Evolutionary conservation across 2,888 invertebrate species (phyloP).

Genomic region (Zaprionus bogoriensis): DNA sequence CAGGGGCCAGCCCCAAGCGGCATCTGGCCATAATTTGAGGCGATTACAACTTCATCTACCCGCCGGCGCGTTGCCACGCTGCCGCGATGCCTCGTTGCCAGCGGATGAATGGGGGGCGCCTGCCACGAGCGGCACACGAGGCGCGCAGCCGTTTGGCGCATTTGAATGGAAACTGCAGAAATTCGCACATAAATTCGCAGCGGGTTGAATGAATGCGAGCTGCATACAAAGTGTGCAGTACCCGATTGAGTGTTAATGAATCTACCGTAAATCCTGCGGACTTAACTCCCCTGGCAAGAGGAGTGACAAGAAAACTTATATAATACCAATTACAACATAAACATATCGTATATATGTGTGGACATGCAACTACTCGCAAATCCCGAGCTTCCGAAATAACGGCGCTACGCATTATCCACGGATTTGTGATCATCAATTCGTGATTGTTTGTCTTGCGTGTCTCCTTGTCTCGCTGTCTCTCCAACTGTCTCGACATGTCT

Average conservation of each 20-base stretch:
- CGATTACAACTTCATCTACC: constrained; percentile 58
- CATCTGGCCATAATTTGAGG: constrained; percentile 64
- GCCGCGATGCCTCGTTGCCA: not conserved
- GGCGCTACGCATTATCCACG: constrained; percentile 23
- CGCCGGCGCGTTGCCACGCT: not conserved
- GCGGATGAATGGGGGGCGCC: constrained; percentile 1
- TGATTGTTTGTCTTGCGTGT: constrained; percentile 53
- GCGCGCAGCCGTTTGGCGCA: not conserved
- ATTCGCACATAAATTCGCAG: constrained; percentile 23
- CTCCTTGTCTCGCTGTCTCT: constrained; percentile 24
- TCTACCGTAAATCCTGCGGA: not conserved
- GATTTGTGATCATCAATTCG: constrained; percentile 22
- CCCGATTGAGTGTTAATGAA: not conserved
- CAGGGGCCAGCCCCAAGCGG: constrained; percentile 26
- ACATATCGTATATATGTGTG: not conserved
- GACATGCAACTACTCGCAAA: not conserved
- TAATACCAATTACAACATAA: not conserved
- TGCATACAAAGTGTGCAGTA: not conserved
- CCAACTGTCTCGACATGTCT: constrained; percentile 6
- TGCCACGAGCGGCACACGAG: not conserved
- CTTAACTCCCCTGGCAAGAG: not conserved
- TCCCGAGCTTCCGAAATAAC: constrained; percentile 22
- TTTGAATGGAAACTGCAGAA: constrained; percentile 4
- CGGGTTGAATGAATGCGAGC: constrained; percentile 8
- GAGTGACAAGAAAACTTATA: not conserved